These are phyloP conservation scores for Camponotus vicinus DNA, from an alignment of 1,140 invertebrate species.

Conservation along the genomic window DNA sequence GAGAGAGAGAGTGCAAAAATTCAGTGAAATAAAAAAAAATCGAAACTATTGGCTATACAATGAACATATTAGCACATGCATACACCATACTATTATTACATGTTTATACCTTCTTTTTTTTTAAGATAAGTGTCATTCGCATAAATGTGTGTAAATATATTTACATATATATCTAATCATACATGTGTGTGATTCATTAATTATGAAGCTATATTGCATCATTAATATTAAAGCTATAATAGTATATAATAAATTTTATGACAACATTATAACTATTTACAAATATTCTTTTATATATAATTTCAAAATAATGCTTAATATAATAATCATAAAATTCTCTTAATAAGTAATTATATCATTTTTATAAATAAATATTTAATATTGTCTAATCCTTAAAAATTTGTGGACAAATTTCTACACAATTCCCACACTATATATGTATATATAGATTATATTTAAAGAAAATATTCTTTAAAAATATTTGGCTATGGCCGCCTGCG, in stretches of 20 bases:
- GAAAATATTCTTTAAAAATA: neutral
- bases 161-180: constrained; percentile 11
- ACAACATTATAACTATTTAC: constrained; percentile 65
- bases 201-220: constrained; percentile 4
- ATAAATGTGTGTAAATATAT: neutral
- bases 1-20: neutral
- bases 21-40: neutral
- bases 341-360: constrained; percentile 46
- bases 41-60: neutral
- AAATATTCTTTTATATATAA: constrained; percentile 57
- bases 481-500: neutral
- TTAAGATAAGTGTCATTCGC: neutral
- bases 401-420: constrained; percentile 44
- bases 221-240: constrained; percentile 7
- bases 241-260: constrained; percentile 12
- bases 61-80: neutral
- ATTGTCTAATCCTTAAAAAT: constrained; percentile 66
- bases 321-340: constrained; percentile 53
- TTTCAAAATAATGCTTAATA: constrained; percentile 44
- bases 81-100: neutral
- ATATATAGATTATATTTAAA: constrained; percentile 5
- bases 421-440: neutral
- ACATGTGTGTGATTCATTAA: neutral
- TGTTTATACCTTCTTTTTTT: neutral
- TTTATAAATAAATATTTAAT: constrained; percentile 65